phyloP scores from a whole-genome alignment of 2,797 vertebrate genomes.

The Rhyacichthys aspro region DNA sequence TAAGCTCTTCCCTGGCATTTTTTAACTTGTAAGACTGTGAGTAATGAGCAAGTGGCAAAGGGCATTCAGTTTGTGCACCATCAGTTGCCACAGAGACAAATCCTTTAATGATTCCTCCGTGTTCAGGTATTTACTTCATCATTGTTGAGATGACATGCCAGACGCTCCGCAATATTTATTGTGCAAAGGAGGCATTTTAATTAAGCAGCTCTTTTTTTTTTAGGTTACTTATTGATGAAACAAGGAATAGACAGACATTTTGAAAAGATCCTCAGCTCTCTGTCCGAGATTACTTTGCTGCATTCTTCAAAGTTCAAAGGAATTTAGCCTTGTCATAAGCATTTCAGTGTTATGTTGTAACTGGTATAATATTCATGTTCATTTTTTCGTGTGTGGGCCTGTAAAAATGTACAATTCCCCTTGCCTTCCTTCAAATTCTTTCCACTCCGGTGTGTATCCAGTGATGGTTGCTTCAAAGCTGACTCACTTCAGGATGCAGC shows the following conservation, averaged over 20 bases:
- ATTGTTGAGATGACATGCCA: conserved; percentile 1
- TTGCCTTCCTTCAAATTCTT: not conserved
- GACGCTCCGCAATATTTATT: conserved; percentile 3
- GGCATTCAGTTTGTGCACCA: not conserved
- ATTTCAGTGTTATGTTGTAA: not conserved
- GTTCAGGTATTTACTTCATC: conserved; percentile 1
- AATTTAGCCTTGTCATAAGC: not conserved
- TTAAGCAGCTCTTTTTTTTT: conserved; percentile 4
- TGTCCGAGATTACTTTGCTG: not conserved
- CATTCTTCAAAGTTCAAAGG: not conserved
- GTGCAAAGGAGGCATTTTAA: conserved; percentile 8
- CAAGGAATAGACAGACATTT: not conserved
- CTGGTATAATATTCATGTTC: too few species aligned
- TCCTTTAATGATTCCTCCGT: conserved; percentile 3
- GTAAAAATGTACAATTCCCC: too few species aligned
- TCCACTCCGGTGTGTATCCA: not conserved
- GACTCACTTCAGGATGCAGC: conserved; percentile 15
- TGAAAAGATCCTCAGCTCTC: too few species aligned
- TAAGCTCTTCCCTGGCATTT: not conserved
- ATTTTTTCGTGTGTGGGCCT: too few species aligned
- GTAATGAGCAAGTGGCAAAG: not conserved
- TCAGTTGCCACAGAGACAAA: conserved; percentile 1
- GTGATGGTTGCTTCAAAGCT: conserved; percentile 9
- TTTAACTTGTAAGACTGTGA: not conserved
- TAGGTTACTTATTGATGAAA: conserved; percentile 12